phyloP scores from a whole-genome alignment of 2,888 invertebrate species.

The Sminthurinus aureus region DNA sequence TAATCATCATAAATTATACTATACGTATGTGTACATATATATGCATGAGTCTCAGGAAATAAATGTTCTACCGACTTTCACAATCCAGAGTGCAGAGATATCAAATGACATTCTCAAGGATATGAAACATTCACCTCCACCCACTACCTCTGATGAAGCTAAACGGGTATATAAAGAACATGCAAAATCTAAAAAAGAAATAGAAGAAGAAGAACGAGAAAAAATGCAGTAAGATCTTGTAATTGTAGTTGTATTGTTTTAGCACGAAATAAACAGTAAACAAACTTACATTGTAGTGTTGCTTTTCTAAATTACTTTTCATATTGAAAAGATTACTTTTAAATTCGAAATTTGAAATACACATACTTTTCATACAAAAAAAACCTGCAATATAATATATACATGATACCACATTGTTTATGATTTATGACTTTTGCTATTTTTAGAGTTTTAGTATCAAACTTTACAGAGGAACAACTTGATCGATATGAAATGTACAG shows the following conservation, averaged over 20 bases:
- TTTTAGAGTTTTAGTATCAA: slow-evolving; percentile 92
- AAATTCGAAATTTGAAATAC: no score
- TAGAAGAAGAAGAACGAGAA: slow-evolving; percentile 93
- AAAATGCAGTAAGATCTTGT: slow-evolving; percentile 87
- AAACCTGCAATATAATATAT: no score
- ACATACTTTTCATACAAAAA: no score
- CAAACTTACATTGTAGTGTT: no score
- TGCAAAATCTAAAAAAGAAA: slow-evolving; percentile 74
- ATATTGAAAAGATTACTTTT: no score
- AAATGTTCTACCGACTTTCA: neutral
- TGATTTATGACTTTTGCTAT: slow-evolving; percentile 19
- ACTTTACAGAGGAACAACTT: slow-evolving; percentile 97
- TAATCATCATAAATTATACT: no score
- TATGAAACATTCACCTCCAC: slow-evolving; percentile 3
- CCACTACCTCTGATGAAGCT: slow-evolving; percentile 29
- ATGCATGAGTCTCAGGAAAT: neutral
- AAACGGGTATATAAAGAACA: slow-evolving; percentile 67
- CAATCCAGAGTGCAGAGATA: no score
- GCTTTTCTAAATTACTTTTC: slow-evolving; percentile 22
- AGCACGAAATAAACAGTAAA: neutral
- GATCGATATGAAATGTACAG: slow-evolving; percentile 99
- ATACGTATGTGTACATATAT: no score
- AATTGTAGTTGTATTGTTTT: neutral
- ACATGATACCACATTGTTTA: neutral
- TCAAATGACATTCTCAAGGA: neutral